Base-by-base conservation (phyloP, 1,140 invertebrate species). In the Bombus confusus region DNA sequence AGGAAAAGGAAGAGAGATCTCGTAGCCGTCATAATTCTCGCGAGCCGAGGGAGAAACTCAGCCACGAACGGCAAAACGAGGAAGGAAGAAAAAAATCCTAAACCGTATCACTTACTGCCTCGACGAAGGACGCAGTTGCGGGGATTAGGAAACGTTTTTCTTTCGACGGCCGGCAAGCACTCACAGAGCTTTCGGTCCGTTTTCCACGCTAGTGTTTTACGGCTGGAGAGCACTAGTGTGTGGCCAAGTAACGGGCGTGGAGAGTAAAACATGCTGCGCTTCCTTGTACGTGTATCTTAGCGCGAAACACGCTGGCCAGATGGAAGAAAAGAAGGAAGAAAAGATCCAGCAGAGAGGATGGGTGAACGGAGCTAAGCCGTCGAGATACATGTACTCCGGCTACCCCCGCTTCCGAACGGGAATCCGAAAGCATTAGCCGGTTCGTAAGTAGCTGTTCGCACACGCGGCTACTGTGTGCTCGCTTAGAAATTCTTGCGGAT, bases 121-220 rank as follows among this genome's bases (percentile, higher is more conserved):
- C 28, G 66, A 71, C 69, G 69, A 34, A 73, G 69, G 69, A 74
- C 57, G 84, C 79, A 69, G 57, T 85, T 80, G 83, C 66, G 78
- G 39, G 85, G 80, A 86, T 86, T 83, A 86, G 80, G 66, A 77
- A 75, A 74, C 72, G 80, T 83, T 85, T 74, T 85, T 52, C 85
- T 86, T 74, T 62, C 34, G 71, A 39, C 64, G 73, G 47, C 47
- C 64, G 52, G 34, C 80, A 10, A 71, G 64, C 80, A 81, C 84
- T 86, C 73, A 9, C n/a, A 39, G 69, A 74, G 80, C 72, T 73
- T 83, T 83, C 76, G 80, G 73, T 47, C 72, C 80, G 66, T 76
- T 86, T 77, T 83, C 80, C 80, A 75, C 84, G 69, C 57, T 18
- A 62, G 62, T 77, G 85, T 83, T 86, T 86, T 77, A 86, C 78